Base-by-base conservation (phyloP, 2,797 vertebrate species). In the Notolepis coatsorum region DNA sequence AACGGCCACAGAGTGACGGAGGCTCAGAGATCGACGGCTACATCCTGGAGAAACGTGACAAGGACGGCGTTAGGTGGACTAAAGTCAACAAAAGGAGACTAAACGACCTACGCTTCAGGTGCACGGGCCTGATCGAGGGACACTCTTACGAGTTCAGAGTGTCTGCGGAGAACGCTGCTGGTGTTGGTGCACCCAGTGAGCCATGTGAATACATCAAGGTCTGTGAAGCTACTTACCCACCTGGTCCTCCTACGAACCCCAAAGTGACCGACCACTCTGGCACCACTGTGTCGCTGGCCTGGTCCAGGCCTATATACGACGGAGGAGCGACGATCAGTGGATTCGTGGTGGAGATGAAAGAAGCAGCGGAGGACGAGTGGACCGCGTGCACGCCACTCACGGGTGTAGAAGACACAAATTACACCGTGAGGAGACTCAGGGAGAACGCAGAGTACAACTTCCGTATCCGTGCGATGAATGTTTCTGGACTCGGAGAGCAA, bases 121-220 rank as follows among this genome's bases (percentile, higher is more conserved):
- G 95, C 59, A 94, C 95, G 43, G 96, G 93, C 0, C 93, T 99
- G 66, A 91, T 88, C 0, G 92, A 96, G 69, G 96, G 96, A 45
- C 95, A 96, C 75, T 94, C 90, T 77, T 99, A 98, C 87, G 97
- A 99, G 91, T 99, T 99, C 83, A 95, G 96, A 86, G 95, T 98
- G 25, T 91, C 93, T 73, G 97, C 98, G 85, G 96, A 97, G 90
- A 99, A 99, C 73, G 93, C 96, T 73, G 97, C 95, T 76, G 98
- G 98, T 43, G 73, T 96, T 65, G 96, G 98, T 70, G 86, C 82
- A 79, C 87, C 94, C 33, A 98, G 98, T 69, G 95, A 95, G 48
- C 91, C 96, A 68, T 96, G 96, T 52, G 86, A 95, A 68, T 98
- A 95, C 84, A 94, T 96, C 76, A 95, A 93, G 75, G 93, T 96